phyloP scores from a whole-genome alignment of 2,888 invertebrate genomes.

The Polymixis flavicincta region DNA sequence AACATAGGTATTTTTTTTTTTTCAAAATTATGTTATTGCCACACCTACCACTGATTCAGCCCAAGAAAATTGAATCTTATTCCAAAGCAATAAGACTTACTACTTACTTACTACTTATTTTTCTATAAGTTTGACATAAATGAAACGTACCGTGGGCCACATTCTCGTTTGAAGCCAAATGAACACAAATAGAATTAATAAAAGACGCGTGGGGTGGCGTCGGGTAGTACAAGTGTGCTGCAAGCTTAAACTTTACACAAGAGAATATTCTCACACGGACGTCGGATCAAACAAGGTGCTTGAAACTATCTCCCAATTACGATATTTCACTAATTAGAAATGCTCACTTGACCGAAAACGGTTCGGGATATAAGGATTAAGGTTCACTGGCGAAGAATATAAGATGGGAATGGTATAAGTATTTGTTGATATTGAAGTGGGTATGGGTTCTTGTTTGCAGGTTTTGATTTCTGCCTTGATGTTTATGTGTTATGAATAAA shows the following conservation, averaged over 20 bases:
- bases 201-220: neutral
- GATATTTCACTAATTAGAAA: constrained; percentile 79
- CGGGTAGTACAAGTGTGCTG: constrained; percentile 1
- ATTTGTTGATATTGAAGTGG: constrained; percentile 6
- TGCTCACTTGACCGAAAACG: constrained; percentile 76
- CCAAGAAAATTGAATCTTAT: no score
- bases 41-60: no score
- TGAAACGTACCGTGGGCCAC: neutral
- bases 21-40: no score
- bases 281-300: constrained; percentile 49
- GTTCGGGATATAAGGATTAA: constrained; percentile 60
- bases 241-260: constrained; percentile 5
- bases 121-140: neutral
- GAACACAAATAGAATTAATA: neutral
- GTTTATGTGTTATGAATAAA: neutral
- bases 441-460: neutral
- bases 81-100: no score
- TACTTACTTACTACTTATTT: no score
- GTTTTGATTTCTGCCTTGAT: neutral
- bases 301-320: constrained; percentile 78
- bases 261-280: constrained; percentile 43
- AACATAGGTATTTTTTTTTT: no score
- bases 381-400: constrained; percentile 30
- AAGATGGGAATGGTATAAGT: neutral
- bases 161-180: neutral